Conservation (phyloP, 2,888 invertebrate genomes). For the Nebria brevicollis region DNA sequence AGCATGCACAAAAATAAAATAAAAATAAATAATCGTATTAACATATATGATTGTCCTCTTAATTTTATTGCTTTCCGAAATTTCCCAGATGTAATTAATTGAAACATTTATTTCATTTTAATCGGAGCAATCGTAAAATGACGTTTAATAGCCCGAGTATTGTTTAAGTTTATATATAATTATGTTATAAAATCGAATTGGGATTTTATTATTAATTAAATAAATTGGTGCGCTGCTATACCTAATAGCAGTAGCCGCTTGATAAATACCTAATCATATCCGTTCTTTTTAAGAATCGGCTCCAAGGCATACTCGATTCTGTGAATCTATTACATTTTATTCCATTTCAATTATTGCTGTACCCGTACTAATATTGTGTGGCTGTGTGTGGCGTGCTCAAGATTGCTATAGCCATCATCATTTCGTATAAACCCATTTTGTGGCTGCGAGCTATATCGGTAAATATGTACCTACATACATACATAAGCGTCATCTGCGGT, state of each 20-base stretch:
- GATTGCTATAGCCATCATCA: slow-evolving; percentile 2
- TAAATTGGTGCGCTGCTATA: background rate
- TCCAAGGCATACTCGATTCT: background rate
- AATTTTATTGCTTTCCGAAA: slow-evolving; percentile 17
- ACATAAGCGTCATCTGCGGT: background rate
- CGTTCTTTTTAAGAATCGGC: background rate
- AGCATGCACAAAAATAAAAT: background rate
- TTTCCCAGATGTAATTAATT: slow-evolving; percentile 23
- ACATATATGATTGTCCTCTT: slow-evolving; percentile 13
- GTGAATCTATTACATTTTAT: slow-evolving; percentile 21
- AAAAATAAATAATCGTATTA: slow-evolving; percentile 6
- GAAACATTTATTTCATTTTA: slow-evolving; percentile 25
- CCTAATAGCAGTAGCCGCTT: background rate
- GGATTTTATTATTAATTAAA: slow-evolving; percentile 22
- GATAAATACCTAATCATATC: slow-evolving; percentile 4
- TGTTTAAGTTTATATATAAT: slow-evolving; percentile 6
- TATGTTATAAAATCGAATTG: slow-evolving; percentile 26
- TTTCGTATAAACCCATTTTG: background rate
- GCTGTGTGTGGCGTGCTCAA: background rate
- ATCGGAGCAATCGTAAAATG: slow-evolving; percentile 22
- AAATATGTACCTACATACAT: background rate
- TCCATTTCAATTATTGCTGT: slow-evolving; percentile 4
- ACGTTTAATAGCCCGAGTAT: background rate
- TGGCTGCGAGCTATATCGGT: slow-evolving; percentile 3
- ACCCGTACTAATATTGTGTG: background rate